Conservation (phyloP, 2,888 invertebrate genomes). For the Andrena trimmerana region DNA sequence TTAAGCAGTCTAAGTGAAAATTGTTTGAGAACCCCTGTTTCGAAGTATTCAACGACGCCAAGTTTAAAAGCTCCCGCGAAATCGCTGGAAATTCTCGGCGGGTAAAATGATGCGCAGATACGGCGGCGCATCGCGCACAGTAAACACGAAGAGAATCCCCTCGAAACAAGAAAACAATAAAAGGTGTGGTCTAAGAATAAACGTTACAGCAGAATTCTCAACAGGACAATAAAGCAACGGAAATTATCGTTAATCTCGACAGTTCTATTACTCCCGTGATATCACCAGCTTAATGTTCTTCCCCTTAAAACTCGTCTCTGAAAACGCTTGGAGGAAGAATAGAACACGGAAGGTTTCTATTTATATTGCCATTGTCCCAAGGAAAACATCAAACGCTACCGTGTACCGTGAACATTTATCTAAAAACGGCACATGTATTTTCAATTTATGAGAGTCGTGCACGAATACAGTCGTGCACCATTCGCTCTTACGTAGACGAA, state of each 20-base stretch:
- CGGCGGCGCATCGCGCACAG: no score
- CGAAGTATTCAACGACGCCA: neutral
- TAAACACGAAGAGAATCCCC: slow-evolving; percentile 1
- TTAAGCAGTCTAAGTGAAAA: neutral
- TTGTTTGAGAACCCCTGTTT: neutral
- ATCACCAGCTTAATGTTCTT: neutral
- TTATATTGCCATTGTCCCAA: neutral
- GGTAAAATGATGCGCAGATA: slow-evolving; percentile 13
- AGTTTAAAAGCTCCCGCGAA: neutral
- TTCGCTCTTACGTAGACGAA: neutral
- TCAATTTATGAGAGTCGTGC: neutral
- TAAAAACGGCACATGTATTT: neutral
- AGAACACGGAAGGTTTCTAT: neutral
- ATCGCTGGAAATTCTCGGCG: neutral
- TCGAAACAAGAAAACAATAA: neutral
- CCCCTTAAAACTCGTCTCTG: neutral
- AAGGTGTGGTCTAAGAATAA: slow-evolving; percentile 14
- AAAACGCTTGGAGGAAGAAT: neutral
- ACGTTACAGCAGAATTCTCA: neutral
- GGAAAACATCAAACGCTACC: neutral
- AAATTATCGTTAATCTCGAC: neutral
- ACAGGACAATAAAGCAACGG: neutral
- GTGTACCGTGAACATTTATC: neutral
- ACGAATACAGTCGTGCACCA: neutral
- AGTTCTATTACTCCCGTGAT: neutral